Percentiles rank a stretch among this genome's conserved stretches.
These are phyloP conservation scores for Megaceryle maxima DNA, from an alignment of 2,113 vertebrate species.

Conservation along the genomic window DNA sequence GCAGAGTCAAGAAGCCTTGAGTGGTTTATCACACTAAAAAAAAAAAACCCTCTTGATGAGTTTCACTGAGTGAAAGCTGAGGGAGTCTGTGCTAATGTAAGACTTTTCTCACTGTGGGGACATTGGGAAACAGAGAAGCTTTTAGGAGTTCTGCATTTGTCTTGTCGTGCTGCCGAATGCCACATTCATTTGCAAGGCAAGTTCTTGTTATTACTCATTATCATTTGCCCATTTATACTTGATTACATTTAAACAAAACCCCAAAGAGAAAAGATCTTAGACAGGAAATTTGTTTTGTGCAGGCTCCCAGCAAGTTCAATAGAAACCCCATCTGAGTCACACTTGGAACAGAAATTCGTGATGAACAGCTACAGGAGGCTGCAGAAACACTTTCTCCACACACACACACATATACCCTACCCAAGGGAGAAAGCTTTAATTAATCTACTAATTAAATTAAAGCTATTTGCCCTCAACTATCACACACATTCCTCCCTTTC, in stretches of 20 bases:
- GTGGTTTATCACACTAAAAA: not conserved
- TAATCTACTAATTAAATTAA: conserved; percentile 70
- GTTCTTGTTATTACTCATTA: not conserved
- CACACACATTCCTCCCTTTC: not conserved
- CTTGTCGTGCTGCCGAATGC: not conserved
- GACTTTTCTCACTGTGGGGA: not conserved
- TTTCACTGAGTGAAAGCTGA: not conserved
- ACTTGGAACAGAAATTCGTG: not conserved
- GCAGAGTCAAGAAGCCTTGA: too few relatives aligned
- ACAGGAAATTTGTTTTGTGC: conserved; percentile 44
- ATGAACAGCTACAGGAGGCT: not conserved
- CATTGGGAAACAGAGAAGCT: not conserved
- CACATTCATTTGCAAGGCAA: not conserved
- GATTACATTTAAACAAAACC: conserved; percentile 50
- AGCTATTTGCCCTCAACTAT: conserved; percentile 43
- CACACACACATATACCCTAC: not conserved
- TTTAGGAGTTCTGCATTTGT: not conserved
- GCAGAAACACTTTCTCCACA: not conserved
- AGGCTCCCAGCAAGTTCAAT: conserved; percentile 6
- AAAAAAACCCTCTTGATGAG: not conserved
- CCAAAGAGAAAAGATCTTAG: conserved; percentile 8
- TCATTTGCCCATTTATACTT: conserved; percentile 33
- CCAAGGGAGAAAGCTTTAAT: conserved; percentile 64
- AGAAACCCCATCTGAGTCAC: conserved; percentile 42
- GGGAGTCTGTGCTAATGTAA: not conserved